These are phyloP conservation scores for Perithous albicinctus DNA, from an alignment of 2,888 invertebrate genomes.

Conservation along the genomic window DNA sequence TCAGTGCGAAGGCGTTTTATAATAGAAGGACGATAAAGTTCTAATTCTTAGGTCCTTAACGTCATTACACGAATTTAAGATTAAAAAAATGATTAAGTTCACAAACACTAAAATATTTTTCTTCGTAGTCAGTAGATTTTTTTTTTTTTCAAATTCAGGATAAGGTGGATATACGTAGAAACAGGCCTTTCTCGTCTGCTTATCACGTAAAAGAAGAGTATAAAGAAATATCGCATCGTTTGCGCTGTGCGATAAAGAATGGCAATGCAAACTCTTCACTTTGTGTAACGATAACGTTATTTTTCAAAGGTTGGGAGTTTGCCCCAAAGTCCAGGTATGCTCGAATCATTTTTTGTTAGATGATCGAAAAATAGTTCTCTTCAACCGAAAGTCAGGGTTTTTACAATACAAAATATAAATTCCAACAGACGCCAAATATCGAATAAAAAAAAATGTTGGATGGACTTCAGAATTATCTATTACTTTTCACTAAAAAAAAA, in stretches of 20 bases:
- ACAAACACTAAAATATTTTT: neutral
- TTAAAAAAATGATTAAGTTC: neutral
- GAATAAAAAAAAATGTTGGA: too few relatives aligned
- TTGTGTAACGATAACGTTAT: slow-evolving; percentile 45
- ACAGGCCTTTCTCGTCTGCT: slow-evolving; percentile 1
- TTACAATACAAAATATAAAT: too few relatives aligned
- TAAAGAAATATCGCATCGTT: slow-evolving; percentile 46
- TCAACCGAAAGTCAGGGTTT: too few relatives aligned
- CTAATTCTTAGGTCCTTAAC: too few relatives aligned
- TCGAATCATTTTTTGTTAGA: neutral
- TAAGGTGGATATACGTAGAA: neutral
- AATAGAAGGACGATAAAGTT: too few relatives aligned
- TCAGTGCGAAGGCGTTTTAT: too few relatives aligned
- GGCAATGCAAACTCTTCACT: slow-evolving; percentile 51
- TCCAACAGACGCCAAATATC: too few relatives aligned
- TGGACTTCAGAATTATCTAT: too few relatives aligned
- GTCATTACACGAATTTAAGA: too few relatives aligned
- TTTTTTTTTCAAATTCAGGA: too few relatives aligned
- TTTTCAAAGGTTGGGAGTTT: neutral
- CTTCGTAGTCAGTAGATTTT: neutral
- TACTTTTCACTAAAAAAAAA: too few relatives aligned
- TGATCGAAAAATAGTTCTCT: neutral
- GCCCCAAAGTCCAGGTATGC: neutral
- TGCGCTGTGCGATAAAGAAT: slow-evolving; percentile 59
- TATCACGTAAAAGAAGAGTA: slow-evolving; percentile 23